A percentile compares a stretch with the other conserved stretches of the same genome.
These are phyloP conservation scores for Drosophila pegasa DNA, from an alignment of 2,888 invertebrate species.

Conservation along the genomic window DNA sequence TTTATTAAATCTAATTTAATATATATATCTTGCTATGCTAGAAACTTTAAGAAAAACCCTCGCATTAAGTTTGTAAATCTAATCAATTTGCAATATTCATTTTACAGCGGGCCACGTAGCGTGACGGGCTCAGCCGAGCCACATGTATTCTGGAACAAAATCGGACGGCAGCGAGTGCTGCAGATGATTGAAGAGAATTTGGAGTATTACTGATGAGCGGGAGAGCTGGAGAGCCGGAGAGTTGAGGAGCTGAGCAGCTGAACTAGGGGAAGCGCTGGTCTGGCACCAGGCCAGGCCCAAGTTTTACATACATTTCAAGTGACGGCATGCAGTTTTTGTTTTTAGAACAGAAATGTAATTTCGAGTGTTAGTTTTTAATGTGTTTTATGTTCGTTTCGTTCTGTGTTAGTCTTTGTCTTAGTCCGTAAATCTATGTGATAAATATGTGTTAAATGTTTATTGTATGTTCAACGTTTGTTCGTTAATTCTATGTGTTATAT, in stretches of 20 bases:
- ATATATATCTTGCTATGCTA: neutral
- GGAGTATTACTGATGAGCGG: slow-evolving; percentile 65
- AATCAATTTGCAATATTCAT: neutral
- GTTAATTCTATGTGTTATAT: slow-evolving; percentile 26
- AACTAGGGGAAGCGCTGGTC: slow-evolving; percentile 33
- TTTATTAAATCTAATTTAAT: neutral
- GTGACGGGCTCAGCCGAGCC: slow-evolving; percentile 82
- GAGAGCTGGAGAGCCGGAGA: neutral
- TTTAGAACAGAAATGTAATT: slow-evolving; percentile 24
- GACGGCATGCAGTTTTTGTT: slow-evolving; percentile 63
- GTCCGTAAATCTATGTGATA: slow-evolving; percentile 31
- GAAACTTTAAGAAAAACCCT: neutral
- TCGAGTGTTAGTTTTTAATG: slow-evolving; percentile 56
- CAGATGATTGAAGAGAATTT: slow-evolving; percentile 82
- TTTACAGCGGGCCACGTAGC: slow-evolving; percentile 79
- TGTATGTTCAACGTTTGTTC: slow-evolving; percentile 21
- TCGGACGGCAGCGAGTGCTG: slow-evolving; percentile 84
- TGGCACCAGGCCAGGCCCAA: slow-evolving; percentile 59
- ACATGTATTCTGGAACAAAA: slow-evolving; percentile 84
- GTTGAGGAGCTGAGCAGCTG: slow-evolving; percentile 5
- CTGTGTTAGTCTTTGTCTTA: slow-evolving; percentile 45
- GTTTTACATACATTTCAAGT: slow-evolving; percentile 39
- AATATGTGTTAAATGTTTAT: slow-evolving; percentile 49
- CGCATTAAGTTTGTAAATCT: neutral
- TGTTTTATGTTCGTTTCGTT: slow-evolving; percentile 61